Conservation (phyloP, 2,797 vertebrate species). For the Notoglanidium macrostoma region DNA sequence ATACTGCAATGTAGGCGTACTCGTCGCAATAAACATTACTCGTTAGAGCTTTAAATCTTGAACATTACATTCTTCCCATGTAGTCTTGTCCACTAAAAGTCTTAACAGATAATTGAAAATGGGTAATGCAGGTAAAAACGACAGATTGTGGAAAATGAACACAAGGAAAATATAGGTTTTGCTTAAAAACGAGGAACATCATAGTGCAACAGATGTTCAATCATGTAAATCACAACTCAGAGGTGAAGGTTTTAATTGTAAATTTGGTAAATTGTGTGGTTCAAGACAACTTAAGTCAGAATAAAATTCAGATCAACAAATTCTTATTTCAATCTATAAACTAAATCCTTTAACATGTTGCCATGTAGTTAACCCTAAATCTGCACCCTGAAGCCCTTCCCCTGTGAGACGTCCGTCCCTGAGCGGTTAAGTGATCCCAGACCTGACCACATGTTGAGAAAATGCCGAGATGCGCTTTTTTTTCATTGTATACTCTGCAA, state of each 20-base stretch:
- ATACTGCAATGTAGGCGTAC: not conserved
- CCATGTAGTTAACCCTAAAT: not conserved
- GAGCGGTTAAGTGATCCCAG: not conserved
- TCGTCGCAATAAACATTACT: not conserved
- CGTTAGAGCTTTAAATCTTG: not conserved
- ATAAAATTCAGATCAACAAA: not conserved
- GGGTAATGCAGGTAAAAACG: not conserved
- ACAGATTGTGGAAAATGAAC: not conserved
- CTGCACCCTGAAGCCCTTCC: too few relatives aligned
- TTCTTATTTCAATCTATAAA: not conserved
- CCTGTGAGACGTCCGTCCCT: not conserved
- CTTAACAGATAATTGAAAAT: not conserved
- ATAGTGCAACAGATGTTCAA: not conserved
- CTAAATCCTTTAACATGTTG: not conserved
- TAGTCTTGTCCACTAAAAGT: not conserved
- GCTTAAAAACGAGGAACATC: not conserved
- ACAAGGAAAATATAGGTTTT: not conserved
- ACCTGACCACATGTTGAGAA: slow-evolving; percentile 12
- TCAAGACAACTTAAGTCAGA: not conserved
- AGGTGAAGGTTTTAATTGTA: not conserved
- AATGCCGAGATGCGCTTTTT: slow-evolving; percentile 4
- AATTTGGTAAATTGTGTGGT: not conserved
- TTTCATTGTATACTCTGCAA: slow-evolving; percentile 10
- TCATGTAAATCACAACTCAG: not conserved
- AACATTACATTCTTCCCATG: not conserved